These are phyloP conservation scores for Danaus chrysippus DNA, from an alignment of 2,888 invertebrate species.

Conservation along the genomic window DNA sequence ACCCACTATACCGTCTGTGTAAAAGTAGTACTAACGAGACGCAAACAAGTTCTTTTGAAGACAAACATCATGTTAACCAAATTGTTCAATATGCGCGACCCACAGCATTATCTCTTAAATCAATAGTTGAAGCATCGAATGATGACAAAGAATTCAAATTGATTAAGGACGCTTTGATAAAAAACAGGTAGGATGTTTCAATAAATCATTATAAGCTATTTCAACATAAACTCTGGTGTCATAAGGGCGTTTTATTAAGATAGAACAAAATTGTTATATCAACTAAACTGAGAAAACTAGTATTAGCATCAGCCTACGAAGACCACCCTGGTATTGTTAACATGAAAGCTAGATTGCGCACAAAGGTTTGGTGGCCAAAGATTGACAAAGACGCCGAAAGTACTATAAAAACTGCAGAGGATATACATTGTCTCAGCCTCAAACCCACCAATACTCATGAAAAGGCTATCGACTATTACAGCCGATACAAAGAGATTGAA, in stretches of 20 bases:
- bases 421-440: constrained; percentile 27
- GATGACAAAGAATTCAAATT: background rate
- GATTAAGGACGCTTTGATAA: background rate
- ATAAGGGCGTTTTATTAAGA: too few species aligned
- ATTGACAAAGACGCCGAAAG: constrained; percentile 27
- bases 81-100: too few species aligned
- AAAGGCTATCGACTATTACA: constrained; percentile 31
- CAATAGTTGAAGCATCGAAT: background rate
- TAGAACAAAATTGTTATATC: background rate
- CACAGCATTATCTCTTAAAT: background rate
- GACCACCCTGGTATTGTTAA: constrained; percentile 8
- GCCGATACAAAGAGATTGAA: constrained; percentile 28
- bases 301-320: background rate
- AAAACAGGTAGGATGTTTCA: too few species aligned
- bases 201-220: too few species aligned
- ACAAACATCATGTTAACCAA: background rate
- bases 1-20: background rate
- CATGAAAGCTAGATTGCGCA: constrained; percentile 27
- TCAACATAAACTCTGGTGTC: too few species aligned
- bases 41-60: background rate
- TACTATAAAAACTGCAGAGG: constrained; percentile 25
- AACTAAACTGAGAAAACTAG: background rate
- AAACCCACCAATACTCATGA: constrained; percentile 23
- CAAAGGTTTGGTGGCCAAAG: constrained; percentile 33
- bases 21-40: background rate